phyloP scores from a whole-genome alignment of 2,797 vertebrate genomes.

The Girardinus metallicus region DNA sequence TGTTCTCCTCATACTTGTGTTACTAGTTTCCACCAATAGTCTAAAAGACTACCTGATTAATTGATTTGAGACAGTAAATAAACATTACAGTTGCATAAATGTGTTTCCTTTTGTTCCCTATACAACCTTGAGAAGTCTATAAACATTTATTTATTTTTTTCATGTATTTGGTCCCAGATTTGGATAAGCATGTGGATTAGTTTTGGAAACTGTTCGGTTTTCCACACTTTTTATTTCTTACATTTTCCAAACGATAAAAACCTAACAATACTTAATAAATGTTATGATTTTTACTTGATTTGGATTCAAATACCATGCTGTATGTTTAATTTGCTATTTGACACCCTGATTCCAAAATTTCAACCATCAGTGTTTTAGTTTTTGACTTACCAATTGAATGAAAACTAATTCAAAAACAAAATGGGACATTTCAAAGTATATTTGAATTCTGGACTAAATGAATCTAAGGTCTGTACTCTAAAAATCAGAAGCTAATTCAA shows the following conservation, averaged over 20 bases:
- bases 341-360: not conserved
- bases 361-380: not conserved
- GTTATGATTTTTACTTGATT: not conserved
- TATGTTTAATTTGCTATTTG: not conserved
- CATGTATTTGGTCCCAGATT: not conserved
- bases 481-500: not conserved
- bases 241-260: not conserved
- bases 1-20: not conserved
- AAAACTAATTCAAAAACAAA: too few species aligned
- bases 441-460: not conserved
- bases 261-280: not conserved
- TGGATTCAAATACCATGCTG: not conserved
- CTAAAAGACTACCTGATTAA: not conserved
- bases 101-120: not conserved
- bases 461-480: not conserved
- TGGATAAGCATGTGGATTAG: not conserved
- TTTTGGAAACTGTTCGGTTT: not conserved
- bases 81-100: not conserved
- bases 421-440: too few species aligned
- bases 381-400: not conserved
- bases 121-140: not conserved
- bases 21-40: not conserved
- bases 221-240: not conserved
- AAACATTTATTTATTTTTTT: not conserved
- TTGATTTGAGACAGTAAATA: not conserved